phyloP scores from a whole-genome alignment of 1,140 invertebrate genomes.

The Aphidius gifuensis region DNA sequence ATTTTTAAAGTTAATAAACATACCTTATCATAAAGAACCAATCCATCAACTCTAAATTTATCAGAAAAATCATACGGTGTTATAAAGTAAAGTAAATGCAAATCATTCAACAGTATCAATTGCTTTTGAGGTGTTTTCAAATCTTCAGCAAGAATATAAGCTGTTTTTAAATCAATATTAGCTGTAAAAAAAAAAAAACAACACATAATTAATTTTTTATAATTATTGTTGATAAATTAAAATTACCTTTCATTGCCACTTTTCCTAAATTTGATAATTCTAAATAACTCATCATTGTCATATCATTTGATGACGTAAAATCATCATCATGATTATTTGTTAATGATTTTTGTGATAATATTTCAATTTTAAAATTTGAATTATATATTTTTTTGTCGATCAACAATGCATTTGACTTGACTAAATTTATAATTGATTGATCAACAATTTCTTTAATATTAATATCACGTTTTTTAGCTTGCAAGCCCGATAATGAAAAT shows the following conservation, averaged over 20 bases:
- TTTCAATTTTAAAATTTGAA: conserved; percentile 27
- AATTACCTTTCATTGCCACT: conserved; percentile 77
- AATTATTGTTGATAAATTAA: not conserved
- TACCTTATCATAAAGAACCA: conserved; percentile 64
- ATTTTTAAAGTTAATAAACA: conserved; percentile 22
- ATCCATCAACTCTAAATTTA: conserved; percentile 58
- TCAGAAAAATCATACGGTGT: conserved; percentile 69
- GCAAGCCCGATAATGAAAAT: conserved; percentile 63
- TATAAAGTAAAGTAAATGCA: conserved; percentile 77
- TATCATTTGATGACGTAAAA: conserved; percentile 38
- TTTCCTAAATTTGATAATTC: conserved; percentile 69
- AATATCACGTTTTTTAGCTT: conserved; percentile 56
- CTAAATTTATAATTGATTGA: conserved; percentile 57
- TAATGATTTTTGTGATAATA: conserved; percentile 35
- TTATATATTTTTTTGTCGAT: conserved; percentile 28
- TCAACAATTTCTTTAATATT: conserved; percentile 62
- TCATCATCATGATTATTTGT: not conserved
- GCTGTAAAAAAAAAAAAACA: conserved; percentile 53
- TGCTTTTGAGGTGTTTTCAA: conserved; percentile 66
- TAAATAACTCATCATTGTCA: conserved; percentile 54
- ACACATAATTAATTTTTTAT: not conserved
- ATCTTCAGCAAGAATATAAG: conserved; percentile 68
- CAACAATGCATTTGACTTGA: conserved; percentile 59
- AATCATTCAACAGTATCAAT: conserved; percentile 67
- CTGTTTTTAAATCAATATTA: conserved; percentile 66